Evolutionary conservation across 2,888 invertebrate species (phyloP), one percentile per base, ranked within the genome.

Genomic region (Polymixis lichenea): DNA sequence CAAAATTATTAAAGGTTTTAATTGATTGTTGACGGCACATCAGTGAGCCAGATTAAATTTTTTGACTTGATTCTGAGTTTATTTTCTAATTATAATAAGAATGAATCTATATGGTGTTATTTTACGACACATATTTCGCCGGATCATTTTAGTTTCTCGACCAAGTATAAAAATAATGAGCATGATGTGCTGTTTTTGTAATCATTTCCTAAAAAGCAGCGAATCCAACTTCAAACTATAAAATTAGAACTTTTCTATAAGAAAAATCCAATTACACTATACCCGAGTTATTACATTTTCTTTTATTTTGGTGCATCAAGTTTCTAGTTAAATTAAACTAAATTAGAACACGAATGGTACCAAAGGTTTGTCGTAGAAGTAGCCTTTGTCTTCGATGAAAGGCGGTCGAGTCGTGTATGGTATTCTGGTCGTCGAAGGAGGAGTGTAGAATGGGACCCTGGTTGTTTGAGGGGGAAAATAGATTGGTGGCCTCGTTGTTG

Each of bases 261-360:
- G 65, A 76, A 84, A 83, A 80, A 66, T 43, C 2, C 5, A 62
- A 77, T 73, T 68, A 65, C 56, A 46, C 11, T 43, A 22, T 17
- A 49, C 7, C 51, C 8, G 15, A 76, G 46, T 11, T 46, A 11
- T 46, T 13, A 13, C 3, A 13, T 46, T 46, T 46, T 43, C 8
- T 46, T 46, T 53, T 28, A 75, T 68, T 79, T 86, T 80, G 86
- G 83, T 85, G 89, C 85, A 88, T 86, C 80, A 83, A 83, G 66
- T 79, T 68, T 56, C 78, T 70, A 65, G n/a, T 60, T 58, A 32
- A 46, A 77, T 49, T 83, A 83, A 77, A 81, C 81, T 92, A 91
- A 84, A 83, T 93, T 95, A 96, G 86, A 93, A 96, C 72, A 93
- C 93, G 84, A 96, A 96, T 53, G 96, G 95, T 87, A 96, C 95